These are phyloP conservation scores for Drosophila saltans DNA, from an alignment of 1,140 invertebrate species.

Conservation along the genomic window DNA sequence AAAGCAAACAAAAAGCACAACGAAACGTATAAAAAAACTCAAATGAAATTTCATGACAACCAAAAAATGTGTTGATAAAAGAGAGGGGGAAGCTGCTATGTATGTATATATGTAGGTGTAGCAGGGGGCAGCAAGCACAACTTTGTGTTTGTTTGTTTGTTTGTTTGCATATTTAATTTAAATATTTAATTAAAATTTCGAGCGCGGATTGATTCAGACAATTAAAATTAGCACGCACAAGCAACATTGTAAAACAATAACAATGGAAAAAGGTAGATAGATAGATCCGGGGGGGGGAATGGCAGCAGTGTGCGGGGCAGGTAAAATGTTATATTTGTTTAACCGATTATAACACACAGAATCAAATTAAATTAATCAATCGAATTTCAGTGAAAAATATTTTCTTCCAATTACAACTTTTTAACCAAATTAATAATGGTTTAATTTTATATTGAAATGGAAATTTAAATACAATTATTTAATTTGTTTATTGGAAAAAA, in stretches of 20 bases:
- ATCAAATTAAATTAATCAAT: slow-evolving; percentile 10
- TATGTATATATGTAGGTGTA: neutral
- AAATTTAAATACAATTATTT: no score
- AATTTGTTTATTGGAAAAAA: no score
- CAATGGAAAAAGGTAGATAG: neutral
- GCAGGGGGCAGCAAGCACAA: neutral
- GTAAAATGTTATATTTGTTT: slow-evolving; percentile 6
- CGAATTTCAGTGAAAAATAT: neutral
- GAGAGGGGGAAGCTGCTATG: slow-evolving; percentile 16
- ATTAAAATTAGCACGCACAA: slow-evolving; percentile 63
- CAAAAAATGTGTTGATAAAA: slow-evolving; percentile 33
- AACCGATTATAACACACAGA: slow-evolving; percentile 9
- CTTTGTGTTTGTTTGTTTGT: slow-evolving; percentile 33
- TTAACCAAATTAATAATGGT: no score
- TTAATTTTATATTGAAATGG: no score
- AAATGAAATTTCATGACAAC: slow-evolving; percentile 56
- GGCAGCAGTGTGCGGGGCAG: neutral
- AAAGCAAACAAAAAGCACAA: slow-evolving; percentile 12
- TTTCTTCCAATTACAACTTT: no score
- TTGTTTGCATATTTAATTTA: slow-evolving; percentile 44
- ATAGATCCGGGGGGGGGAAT: neutral
- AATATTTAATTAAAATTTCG: slow-evolving; percentile 80
- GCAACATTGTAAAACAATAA: neutral
- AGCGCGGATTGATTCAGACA: slow-evolving; percentile 78
- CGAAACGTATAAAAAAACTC: neutral